Evolutionary conservation across 2,797 vertebrate species (phyloP), one percentile per base, ranked within the genome.

Genomic region (Taeniopygia guttata): DNA sequence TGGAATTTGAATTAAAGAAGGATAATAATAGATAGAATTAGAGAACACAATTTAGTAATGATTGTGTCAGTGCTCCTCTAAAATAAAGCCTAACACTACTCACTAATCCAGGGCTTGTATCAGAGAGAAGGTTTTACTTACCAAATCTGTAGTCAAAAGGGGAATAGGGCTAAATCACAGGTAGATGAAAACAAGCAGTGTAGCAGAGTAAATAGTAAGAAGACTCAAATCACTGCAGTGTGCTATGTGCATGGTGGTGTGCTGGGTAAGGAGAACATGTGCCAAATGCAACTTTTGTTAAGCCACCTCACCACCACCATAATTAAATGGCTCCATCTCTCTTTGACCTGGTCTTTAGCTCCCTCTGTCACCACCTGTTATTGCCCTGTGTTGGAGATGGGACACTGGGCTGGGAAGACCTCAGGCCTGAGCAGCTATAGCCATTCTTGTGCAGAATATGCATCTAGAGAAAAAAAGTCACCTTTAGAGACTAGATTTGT

Each of bases 1-100:
- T 63, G 69, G n/a, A 78, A 84, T 95, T 95, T 94, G 81, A 94
- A 93, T 92, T 94, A 78, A 87, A 92, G 62, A 59, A 91, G 36
- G 60, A 77, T 94, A 92, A 87, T 92, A 94, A 95, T 38, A 87
- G 81, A 67, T 43, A 34, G 91, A 87, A 72, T 55, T 79, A 48
- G 46, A 73, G 69, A 84, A 69, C 59, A n/a, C 27, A n/a, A 21
- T 91, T 91, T 83, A 91, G 72, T 87, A 32, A 38, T 58, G 45
- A 23, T 83, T 42, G 12, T 89, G 74, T 55, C 66, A 81, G 43
- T 81, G 54, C 54, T 75, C 52, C 60, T 73, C 43, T 70, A 55
- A 79, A 90, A 67, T 94, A 89, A 87, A 34, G 21, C 52, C 23
- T 79, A 68, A 69, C 84, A 38, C 34, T 85, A 30, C 16, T 90